These are phyloP conservation scores for Conus ventricosus DNA, from an alignment of 1,140 invertebrate species.

Conservation along the genomic window DNA sequence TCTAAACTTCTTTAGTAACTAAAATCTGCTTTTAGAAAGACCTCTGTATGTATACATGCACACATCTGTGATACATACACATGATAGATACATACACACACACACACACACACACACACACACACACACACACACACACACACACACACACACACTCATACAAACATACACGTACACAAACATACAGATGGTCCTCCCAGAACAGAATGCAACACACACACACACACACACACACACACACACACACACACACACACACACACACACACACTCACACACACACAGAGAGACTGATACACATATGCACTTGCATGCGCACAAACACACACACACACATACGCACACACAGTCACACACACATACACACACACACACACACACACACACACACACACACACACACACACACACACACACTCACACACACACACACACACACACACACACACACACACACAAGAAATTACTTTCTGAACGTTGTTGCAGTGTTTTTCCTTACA, in stretches of 20 bases:
- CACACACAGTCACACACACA: too few species aligned
- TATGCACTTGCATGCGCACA: background rate
- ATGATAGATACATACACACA: background rate
- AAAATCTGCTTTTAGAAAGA: too few species aligned
- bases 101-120: background rate
- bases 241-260: constrained; percentile 7
- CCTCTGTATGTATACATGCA: too few species aligned
- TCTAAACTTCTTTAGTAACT: background rate
- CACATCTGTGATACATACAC: background rate
- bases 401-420: too few species aligned
- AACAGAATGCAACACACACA: background rate
- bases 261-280: background rate
- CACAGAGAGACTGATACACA: background rate
- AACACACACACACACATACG: too few species aligned
- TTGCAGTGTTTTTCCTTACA: too few species aligned
- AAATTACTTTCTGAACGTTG: too few species aligned
- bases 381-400: too few species aligned
- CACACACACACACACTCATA: background rate
- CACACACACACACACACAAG: background rate
- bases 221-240: background rate
- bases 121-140: background rate
- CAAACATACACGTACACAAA: background rate
- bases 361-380: too few species aligned
- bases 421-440: too few species aligned
- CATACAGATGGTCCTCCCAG: background rate